Evolutionary conservation across 2,797 vertebrate genomes (phyloP).

Genomic region (Pteronotus mesoamericanus): DNA sequence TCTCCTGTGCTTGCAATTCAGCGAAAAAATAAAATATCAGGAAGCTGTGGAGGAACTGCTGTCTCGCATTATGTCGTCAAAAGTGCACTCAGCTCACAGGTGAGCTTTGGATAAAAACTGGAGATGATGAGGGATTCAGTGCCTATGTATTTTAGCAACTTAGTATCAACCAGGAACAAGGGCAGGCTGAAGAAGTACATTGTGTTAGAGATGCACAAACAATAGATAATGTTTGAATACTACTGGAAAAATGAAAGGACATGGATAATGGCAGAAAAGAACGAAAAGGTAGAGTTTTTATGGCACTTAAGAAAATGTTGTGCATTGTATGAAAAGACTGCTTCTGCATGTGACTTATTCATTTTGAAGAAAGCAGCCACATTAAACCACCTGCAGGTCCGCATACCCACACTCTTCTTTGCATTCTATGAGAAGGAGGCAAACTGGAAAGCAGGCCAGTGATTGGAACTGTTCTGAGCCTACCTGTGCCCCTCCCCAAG

Average conservation of each 20-base stretch:
- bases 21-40: slow-evolving; percentile 9
- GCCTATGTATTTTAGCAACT: neutral
- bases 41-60: neutral
- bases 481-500: too few relatives aligned
- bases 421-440: neutral
- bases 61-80: neutral
- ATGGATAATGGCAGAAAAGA: neutral
- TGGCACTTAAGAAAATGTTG: neutral
- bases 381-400: neutral
- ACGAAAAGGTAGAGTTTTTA: neutral
- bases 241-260: neutral
- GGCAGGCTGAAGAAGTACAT: neutral
- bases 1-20: neutral
- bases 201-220: neutral
- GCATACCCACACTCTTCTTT: neutral
- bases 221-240: neutral
- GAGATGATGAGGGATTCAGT: neutral
- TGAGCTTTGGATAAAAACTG: neutral
- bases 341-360: neutral
- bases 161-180: neutral
- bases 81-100: neutral
- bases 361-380: neutral
- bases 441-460: neutral
- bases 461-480: neutral
- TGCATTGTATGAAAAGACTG: neutral